Evolutionary conservation across 37 sponge, comb jelly and placozoan genomes (phyloP), one percentile per base, ranked within the genome.

Genomic region (Bolinopsis microptera): DNA sequence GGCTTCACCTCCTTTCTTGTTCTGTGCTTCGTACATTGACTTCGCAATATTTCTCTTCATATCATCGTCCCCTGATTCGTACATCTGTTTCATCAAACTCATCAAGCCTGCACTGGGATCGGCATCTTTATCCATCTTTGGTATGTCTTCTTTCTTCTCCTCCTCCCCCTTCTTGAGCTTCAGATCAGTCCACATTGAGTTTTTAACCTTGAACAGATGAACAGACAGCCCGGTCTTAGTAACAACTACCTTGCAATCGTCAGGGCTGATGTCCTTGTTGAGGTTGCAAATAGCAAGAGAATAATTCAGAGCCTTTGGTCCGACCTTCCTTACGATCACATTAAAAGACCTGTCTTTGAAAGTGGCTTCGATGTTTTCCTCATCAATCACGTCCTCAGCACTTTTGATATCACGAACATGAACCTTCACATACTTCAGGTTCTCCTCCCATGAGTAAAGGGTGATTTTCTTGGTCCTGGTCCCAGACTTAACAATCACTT

Each of bases 21-120:
- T 94, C 76, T 96, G 97, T 8, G 96, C 94, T 92, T 99, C 97
- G 38, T 95, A 93, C 99, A 98, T 97, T 0, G 99, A 95, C 70
- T 99, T 99, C 24, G 95, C 93, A 68, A 99, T 96, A 34, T 95
- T 99, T 77, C 98, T 93, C 94, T 99, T 99, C 99, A 99, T 97
- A 3, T 99, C 98, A 92, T 99, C 99, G 76, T 99, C 99, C n/a
- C 99, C 99, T 8, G 96, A 96, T 32, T 97, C 94, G 48, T 98
- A 98, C 96, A 98, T 96, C 75, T 98, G 93, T 69, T 96, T 93
- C 99, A 98, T 96, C 69, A 98, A 40, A 18, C 94, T 93, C 99
- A 98, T 98, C 31, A 98, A 88, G 39, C 97, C 93, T 1, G 69
- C 94, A 34, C 94, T 88, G 24, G 99, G 99, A 39, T 98, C 99